These are phyloP conservation scores for Meteorus colon DNA, from an alignment of 2,888 invertebrate species.

Conservation along the genomic window DNA sequence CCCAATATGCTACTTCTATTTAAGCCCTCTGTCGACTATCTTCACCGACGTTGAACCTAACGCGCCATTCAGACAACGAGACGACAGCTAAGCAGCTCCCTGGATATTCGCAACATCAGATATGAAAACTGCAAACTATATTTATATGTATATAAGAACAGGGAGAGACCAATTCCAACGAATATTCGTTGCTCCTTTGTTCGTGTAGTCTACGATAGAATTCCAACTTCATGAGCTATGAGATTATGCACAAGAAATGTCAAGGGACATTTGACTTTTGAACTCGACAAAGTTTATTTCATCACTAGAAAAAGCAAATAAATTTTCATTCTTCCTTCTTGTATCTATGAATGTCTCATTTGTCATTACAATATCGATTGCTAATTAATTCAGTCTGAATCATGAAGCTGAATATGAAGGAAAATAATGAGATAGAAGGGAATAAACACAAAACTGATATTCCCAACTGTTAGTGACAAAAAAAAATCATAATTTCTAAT, in stretches of 20 bases:
- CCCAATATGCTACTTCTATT: constrained; percentile 52
- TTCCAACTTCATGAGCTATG: neutral
- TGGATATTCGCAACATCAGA: constrained; percentile 18
- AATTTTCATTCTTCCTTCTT: too few species aligned
- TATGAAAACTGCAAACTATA: constrained; percentile 14
- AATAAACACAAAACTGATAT: too few species aligned
- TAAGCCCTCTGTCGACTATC: constrained; percentile 50
- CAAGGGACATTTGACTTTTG: neutral
- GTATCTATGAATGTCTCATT: too few species aligned
- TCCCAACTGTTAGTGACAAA: too few species aligned
- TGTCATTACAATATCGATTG: too few species aligned
- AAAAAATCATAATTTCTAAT: too few species aligned
- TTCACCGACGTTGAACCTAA: constrained; percentile 15
- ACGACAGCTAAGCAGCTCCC: constrained; percentile 23
- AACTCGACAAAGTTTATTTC: too few species aligned
- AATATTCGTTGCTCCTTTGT: neutral
- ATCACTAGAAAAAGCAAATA: too few species aligned
- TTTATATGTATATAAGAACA: neutral
- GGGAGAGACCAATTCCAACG: neutral
- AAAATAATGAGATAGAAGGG: too few species aligned
- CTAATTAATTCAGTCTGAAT: too few species aligned
- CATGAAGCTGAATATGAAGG: too few species aligned
- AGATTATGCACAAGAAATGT: neutral
- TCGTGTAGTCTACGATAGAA: neutral
- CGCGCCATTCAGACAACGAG: constrained; percentile 1